Evolutionary conservation across 2,888 invertebrate genomes (phyloP).

Genomic region (Dryocosmus kuriphilus): DNA sequence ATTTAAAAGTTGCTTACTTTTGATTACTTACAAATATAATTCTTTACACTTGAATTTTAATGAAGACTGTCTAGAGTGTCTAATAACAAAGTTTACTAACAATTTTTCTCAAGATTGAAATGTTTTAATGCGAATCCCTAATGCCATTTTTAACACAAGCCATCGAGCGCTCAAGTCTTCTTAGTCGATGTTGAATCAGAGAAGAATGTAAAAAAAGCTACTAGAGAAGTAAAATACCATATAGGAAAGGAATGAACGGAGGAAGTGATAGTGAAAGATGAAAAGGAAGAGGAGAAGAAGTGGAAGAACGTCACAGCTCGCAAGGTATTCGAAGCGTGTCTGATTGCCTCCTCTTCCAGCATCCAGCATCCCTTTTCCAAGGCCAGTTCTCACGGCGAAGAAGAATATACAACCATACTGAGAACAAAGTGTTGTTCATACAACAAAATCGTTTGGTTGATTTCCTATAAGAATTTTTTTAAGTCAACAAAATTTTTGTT

Average conservation of each 20-base stretch:
- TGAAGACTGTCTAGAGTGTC: too few species aligned
- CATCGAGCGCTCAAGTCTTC: neutral
- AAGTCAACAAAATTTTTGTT: too few species aligned
- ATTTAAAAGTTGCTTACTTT: too few species aligned
- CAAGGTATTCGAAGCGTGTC: slow-evolving; percentile 60
- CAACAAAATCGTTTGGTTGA: too few species aligned
- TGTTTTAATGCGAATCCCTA: too few species aligned
- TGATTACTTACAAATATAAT: too few species aligned
- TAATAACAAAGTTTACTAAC: too few species aligned
- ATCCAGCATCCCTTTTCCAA: slow-evolving; percentile 45
- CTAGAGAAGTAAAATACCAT: slow-evolving; percentile 15
- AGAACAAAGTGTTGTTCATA: too few species aligned
- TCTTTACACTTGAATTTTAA: too few species aligned
- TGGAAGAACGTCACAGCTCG: slow-evolving; percentile 42
- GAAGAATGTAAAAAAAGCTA: slow-evolving; percentile 22
- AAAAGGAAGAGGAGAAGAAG: slow-evolving; percentile 26
- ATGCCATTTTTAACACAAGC: too few species aligned
- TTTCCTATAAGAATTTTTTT: too few species aligned
- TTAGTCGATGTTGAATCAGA: slow-evolving; percentile 1
- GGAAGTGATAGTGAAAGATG: slow-evolving; percentile 32
- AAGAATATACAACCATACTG: neutral
- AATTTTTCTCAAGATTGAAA: too few species aligned
- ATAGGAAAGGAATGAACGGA: neutral
- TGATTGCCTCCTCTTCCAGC: slow-evolving; percentile 64
- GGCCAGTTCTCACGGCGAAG: slow-evolving; percentile 20